Evolutionary conservation across 2,797 vertebrate genomes (phyloP).

Genomic region (Clarias pachynema): DNA sequence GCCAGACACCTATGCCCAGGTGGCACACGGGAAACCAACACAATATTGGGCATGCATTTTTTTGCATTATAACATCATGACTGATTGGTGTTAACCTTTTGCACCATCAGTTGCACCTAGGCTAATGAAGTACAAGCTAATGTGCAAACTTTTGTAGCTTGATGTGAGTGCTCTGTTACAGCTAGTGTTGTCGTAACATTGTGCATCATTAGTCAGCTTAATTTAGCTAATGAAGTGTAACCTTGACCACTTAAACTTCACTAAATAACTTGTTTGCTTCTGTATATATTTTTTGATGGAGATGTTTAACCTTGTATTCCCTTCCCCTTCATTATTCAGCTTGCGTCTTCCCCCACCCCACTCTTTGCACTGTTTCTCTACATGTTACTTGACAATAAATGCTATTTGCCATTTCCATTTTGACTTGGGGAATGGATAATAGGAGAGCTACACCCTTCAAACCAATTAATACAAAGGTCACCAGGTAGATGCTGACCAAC

Average conservation of each 20-base stretch:
- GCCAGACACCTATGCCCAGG: no score
- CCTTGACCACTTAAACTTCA: neutral
- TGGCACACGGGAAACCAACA: no score
- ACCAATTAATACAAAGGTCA: neutral
- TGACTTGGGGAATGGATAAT: neutral
- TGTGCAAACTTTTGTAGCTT: neutral
- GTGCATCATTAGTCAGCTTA: no score
- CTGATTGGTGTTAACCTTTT: no score
- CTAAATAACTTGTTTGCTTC: neutral
- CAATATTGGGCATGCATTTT: no score
- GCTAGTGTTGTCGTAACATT: no score
- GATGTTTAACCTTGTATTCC: neutral
- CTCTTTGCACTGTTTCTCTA: neutral
- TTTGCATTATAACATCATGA: no score
- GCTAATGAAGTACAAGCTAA: neutral
- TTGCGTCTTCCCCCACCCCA: neutral
- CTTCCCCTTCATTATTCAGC: neutral
- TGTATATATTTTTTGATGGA: neutral
- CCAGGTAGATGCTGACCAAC: neutral
- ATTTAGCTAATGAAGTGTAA: neutral
- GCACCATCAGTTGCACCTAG: no score
- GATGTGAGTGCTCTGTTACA: no score
- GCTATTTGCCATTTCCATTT: neutral
- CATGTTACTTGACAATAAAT: neutral
- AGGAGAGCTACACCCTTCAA: neutral